These are phyloP conservation scores for Dendrolimus pini DNA, from an alignment of 2,888 invertebrate species.

Conservation along the genomic window DNA sequence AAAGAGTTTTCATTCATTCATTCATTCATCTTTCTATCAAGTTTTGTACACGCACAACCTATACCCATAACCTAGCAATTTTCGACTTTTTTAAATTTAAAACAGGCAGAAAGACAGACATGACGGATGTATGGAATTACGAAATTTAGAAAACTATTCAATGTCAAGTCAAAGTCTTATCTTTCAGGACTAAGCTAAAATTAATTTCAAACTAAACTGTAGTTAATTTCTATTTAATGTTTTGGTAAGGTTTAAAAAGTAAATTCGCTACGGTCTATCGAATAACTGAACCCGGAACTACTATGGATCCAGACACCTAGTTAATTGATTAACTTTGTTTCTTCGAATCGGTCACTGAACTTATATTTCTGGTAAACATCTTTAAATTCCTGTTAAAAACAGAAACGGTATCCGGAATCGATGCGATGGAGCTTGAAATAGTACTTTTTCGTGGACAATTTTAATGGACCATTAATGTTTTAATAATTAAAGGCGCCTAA, in stretches of 20 bases:
- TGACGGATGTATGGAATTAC: no score
- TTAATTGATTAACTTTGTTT: not conserved
- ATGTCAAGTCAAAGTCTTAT: no score
- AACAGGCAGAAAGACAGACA: no score
- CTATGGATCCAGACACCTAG: not conserved
- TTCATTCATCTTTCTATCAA: no score
- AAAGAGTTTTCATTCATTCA: no score
- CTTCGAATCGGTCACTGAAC: not conserved
- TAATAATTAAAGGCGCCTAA: not conserved
- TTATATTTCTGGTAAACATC: not conserved
- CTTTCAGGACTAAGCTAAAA: no score
- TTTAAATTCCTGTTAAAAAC: not conserved
- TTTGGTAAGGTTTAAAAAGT: not conserved
- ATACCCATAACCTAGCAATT: no score
- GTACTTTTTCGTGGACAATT: constrained; percentile 4
- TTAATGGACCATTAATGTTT: constrained; percentile 9
- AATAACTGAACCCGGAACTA: not conserved
- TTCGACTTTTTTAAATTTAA: no score
- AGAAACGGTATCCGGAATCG: not conserved
- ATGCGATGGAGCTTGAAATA: not conserved
- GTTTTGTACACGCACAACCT: no score
- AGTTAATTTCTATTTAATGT: no score
- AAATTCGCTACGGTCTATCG: not conserved
- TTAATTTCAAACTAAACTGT: no score
- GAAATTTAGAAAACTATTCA: no score